Evolutionary conservation across 1,140 invertebrate species (phyloP).

Genomic region (Monomorium pharaonis): DNA sequence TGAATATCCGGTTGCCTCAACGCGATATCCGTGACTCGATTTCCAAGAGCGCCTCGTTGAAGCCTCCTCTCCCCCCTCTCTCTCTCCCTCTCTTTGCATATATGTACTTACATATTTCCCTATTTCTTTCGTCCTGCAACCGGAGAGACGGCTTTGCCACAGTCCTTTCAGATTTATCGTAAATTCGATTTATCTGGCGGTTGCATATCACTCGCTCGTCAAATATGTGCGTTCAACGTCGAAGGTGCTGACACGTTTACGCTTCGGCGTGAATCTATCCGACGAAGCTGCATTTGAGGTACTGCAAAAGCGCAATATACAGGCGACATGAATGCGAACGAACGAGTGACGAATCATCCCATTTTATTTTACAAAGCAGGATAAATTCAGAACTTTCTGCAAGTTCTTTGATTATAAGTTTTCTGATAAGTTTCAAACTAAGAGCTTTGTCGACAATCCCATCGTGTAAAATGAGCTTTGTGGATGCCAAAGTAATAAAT

Average conservation of each 20-base stretch:
- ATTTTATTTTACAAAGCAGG: constrained; percentile 32
- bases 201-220: constrained; percentile 60
- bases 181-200: constrained; percentile 47
- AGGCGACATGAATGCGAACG: constrained; percentile 55
- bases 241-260: constrained; percentile 22
- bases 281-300: constrained; percentile 9
- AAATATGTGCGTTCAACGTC: constrained; percentile 41
- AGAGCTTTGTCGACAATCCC: constrained; percentile 34
- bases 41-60: constrained; percentile 75
- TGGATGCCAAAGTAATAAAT: constrained; percentile 29
- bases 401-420: constrained; percentile 68
- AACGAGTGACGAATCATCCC: constrained; percentile 55
- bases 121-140: constrained; percentile 51
- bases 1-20: constrained; percentile 81
- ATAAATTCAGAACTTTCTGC: constrained; percentile 63
- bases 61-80: neutral
- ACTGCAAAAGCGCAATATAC: constrained; percentile 32
- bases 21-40: constrained; percentile 83
- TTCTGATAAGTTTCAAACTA: constrained; percentile 58
- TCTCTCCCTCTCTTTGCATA: neutral
- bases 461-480: constrained; percentile 38
- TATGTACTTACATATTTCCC: constrained; percentile 40
- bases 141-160: neutral
- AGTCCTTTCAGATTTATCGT: constrained; percentile 57
- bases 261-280: constrained; percentile 17